phyloP scores from a whole-genome alignment of 2,113 vertebrate species.

The Aplodontia rufa region DNA sequence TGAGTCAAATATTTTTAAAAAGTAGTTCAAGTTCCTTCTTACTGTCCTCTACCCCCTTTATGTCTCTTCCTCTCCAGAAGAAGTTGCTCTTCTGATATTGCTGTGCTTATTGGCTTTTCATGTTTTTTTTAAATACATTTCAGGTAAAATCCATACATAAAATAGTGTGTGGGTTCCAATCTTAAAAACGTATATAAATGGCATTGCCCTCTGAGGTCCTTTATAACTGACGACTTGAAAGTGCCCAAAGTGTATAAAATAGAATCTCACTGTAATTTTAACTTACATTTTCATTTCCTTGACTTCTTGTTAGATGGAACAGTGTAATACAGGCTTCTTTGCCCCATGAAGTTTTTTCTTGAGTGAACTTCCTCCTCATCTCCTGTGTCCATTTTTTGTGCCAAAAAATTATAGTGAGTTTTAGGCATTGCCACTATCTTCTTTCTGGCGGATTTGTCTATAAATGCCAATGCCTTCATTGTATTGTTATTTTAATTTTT shows the following conservation, averaged over 20 bases:
- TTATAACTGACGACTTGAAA: conserved; percentile 15
- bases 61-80: neutral
- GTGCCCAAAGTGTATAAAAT: neutral
- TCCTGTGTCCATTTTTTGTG: neutral
- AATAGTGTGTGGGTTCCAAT: neutral
- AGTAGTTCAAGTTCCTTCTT: neutral
- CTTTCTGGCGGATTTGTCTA: neutral
- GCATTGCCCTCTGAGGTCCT: neutral
- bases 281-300: neutral
- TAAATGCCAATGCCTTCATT: neutral
- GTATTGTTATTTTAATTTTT: neutral
- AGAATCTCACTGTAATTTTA: neutral
- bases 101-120: neutral
- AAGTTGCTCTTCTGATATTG: neutral
- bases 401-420: neutral
- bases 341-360: neutral
- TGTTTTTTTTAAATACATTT: neutral
- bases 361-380: neutral
- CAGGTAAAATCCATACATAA: neutral
- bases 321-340: neutral
- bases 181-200: neutral
- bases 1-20: neutral
- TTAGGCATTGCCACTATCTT: neutral
- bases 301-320: neutral
- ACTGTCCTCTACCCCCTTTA: neutral